Evolutionary conservation across 2,888 invertebrate species (phyloP), one percentile per base, ranked within the genome.

Genomic region (Thymelicus lineola): DNA sequence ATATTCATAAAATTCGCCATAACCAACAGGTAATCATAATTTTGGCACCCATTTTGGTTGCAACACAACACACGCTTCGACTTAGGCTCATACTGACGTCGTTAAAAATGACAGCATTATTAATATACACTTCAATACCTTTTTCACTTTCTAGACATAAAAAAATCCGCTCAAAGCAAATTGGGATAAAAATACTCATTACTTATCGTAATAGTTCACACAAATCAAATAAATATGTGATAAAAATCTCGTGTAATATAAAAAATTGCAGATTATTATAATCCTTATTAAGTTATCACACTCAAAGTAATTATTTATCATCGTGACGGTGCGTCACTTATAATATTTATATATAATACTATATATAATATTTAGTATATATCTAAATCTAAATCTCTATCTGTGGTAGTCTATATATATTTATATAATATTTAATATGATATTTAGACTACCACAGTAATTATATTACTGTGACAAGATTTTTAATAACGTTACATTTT

Each of bases 1-100:
- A 58, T 46, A 20, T 58, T 57, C 55, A 35, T 48, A 59, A 59
- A 65, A 65, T 35, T 66, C 17, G 58, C 58, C 48, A 36, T 58
- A 58, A 66, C n/a, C 20, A 28, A 17, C 48, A 17, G 36, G 58
- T 36, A 66, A 66, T 66, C 66, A 58, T 48, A 58, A 58, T 66
- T 66, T 66, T 66, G 66, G 58, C 66, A 66, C 66, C 48, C 55
- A 58, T 59, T 66, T 66, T 35, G 35, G 58, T 48, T 36, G 9
- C 17, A 35, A 48, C 58, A 59, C 36, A 17, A 6, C 46, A 58
- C 45, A 9, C 14, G 28, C 28, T 7, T 45, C 57, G 7, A 7
- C 65, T 38, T 35, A n/a, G 57, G 65, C 36, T 36, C 58, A 48
- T 46, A 46, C 10, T 15, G 20, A 28, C 57, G 6, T 57, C 42